Evolutionary conservation across 2,797 vertebrate species (phyloP), one percentile per base, ranked within the genome.

Genomic region (Mastacembelus armatus): DNA sequence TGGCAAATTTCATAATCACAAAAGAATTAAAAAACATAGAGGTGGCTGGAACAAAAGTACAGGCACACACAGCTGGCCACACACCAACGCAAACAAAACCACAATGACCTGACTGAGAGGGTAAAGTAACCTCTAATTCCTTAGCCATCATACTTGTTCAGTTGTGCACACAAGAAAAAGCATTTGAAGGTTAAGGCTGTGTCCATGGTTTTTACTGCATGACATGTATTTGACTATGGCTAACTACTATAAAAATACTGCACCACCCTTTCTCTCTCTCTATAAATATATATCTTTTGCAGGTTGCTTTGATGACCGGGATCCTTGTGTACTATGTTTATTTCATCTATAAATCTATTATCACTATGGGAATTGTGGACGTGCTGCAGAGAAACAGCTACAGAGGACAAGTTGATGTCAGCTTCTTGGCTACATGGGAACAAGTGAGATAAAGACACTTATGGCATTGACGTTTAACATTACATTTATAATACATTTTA

Each of bases 381-480:
- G 71, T 83, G 27, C 84, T 95, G 58, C 92, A 89, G 67, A 88
- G 64, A 72, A 83, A 76, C 29, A 52, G 77, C 70, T 72, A 80
- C 68, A 89, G 35, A 51, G 74, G 30, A 33, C 80, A 65, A 44
- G 71, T 92, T 47, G 92, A 95, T 30, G 66, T 95, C 72, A 74
- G 72, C 50, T 9, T 57, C 9, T 77, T 93, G 38, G 86, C 90
- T 1, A 56, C 59, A 3, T 91, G 85, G 81, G 91, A 91, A 71
- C 92, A 95, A 92, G 95, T 96, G 87, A 66, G 75, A 70, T 14
- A 51, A 45, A 19, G 26, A 54, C 14, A 26, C 11, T 9, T 5
- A 35, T 11, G 11, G 14, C 29, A 10, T 19, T 16, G 19, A 16
- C n/a, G n/a, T n/a, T n/a, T n/a, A n/a, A n/a, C n/a, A n/a, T n/a